phyloP scores from a whole-genome alignment of 2,888 invertebrate species.

The Ypsolopha scabrella region DNA sequence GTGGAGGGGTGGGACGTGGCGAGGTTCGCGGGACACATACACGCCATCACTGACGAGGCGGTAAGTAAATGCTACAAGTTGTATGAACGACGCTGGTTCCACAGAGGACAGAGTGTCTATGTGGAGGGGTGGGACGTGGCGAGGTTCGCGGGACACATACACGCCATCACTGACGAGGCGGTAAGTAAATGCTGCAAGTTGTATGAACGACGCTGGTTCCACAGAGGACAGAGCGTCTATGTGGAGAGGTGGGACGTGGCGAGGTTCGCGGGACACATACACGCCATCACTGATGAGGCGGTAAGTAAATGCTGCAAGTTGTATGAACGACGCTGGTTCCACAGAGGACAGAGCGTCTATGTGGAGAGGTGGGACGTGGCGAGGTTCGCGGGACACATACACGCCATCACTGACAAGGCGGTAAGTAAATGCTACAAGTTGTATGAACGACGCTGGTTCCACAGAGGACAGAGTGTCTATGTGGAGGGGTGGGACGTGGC shows the following conservation, averaged over 20 bases:
- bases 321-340: conserved; percentile 72
- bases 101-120: background rate
- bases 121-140: conserved; percentile 80
- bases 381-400: conserved; percentile 83
- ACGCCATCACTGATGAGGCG: conserved; percentile 83
- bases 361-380: conserved; percentile 79
- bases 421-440: conserved; percentile 46
- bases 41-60: conserved; percentile 83
- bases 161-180: conserved; percentile 83
- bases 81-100: background rate
- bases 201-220: background rate
- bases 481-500: conserved; percentile 80
- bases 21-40: conserved; percentile 83
- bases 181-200: conserved; percentile 38
- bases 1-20: conserved; percentile 82
- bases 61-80: conserved; percentile 38
- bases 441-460: conserved; percentile 72
- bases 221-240: background rate
- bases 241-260: conserved; percentile 80
- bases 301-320: conserved; percentile 57
- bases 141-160: conserved; percentile 83
- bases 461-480: conserved; percentile 85
- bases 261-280: conserved; percentile 83
- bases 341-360: conserved; percentile 85
- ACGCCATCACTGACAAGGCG: conserved; percentile 83